Evolutionary conservation across 1,140 invertebrate species (phyloP), one percentile per base, ranked within the genome.

Genomic region (Camponotus vicinus): DNA sequence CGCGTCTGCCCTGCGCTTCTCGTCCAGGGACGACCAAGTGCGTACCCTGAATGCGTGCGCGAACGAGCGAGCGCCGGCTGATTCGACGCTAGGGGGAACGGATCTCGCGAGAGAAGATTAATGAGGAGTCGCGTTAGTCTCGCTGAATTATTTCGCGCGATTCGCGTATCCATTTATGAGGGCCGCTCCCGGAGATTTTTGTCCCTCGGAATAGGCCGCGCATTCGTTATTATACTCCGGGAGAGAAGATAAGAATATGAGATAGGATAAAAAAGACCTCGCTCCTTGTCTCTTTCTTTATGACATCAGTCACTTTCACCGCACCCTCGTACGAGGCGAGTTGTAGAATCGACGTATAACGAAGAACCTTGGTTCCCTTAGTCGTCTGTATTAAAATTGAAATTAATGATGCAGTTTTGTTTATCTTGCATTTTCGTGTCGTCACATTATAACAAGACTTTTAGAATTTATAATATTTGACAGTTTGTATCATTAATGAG

Each of bases 141-240:
- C 79, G 69, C 79, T 83, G 79, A 83, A 83, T 83, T 83, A 83
- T 83, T 83, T 83, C 79, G 55, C 79, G 79, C 61, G 79, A 83
- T 75, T 73, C 79, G 40, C 79, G 69, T 75, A 73, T 83, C 79
- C 79, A 61, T 61, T 83, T 83, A 75, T 73, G 69, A 63, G 69
- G 42, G 52, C 69, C 52, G 79, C 79, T 83, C 69, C 79, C 32
- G 79, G 79, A 61, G 67, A 83, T 83, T 83, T 82, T 55, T 63
- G 79, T 71, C 79, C 66, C 52, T 49, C 69, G 69, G n/a, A 73
- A 75, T 61, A 83, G 49, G 67, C 57, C 34, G 55, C 37, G 57
- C 69, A 45, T 83, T 83, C 79, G 15, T 52, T 52, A 34, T 61
- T 59, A 57, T 42, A 32, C 18, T 63, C 40, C 42, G 45, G 9